Evolutionary conservation across 2,888 invertebrate genomes (phyloP), one percentile per base, ranked within the genome.

Genomic region (Coenonympha glycerion): DNA sequence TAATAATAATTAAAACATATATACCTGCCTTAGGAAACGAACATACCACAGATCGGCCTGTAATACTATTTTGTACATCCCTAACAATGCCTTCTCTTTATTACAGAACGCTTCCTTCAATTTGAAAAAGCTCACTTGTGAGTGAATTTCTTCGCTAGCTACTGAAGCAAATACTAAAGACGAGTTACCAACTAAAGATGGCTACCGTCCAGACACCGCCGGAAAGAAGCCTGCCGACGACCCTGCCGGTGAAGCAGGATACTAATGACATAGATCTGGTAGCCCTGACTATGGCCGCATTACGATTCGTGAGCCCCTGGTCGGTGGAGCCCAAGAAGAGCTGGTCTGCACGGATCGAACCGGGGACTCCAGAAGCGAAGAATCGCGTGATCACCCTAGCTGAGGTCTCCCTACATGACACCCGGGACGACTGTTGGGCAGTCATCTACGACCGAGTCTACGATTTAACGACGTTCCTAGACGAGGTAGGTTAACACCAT

Each of bases 401-500:
- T 42, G 92, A 95, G 79, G 93, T 96, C 3, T 88, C 92, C 3
- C 89, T 89, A 67, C 96, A 96, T 68, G 95, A 95, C 68, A 87
- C 88, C 13, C 74, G 77, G 4, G 76, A 89, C 9, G 93, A 95
- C 69, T 96, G 95, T 76, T 96, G 96, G 96, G 88, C 95, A 44
- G 90, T 94, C n/a, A 90, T 96, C 39, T 94, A 93, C 73, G 95
- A 96, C 81, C 91, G 93, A 50, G 93, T 96, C 8, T 96, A 95
- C 73, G 92, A 96, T 68, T 90, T 95, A 45, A 93, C 95, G 1
- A 87, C 89, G 28, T 95, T 96, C 71, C 73, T 96, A 33, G 82
- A 89, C 57, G 90, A 91, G 88, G 92, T 92, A 76, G 81, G 76
- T 69, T 48, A 40, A 18, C 15, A 11, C n/a, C n/a, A 36, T 28